Base-by-base conservation (phyloP, 1,140 invertebrate genomes). In the Oryzaephilus surinamensis region DNA sequence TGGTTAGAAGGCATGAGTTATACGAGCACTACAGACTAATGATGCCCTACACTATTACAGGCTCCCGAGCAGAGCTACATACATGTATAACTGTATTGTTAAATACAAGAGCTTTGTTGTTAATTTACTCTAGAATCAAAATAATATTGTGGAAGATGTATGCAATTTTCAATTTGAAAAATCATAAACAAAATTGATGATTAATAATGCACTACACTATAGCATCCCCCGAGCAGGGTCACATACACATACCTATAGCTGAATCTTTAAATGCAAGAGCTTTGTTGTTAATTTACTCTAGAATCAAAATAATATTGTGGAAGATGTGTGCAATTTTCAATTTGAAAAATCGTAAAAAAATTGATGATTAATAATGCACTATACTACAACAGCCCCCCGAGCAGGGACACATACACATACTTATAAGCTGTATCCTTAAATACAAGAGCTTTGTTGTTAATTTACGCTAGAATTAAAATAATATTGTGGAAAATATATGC, bases 1-100 rank as follows among this genome's bases (percentile, higher is more conserved):
- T 46, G 51, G 53, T 51, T 52, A 27, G 37, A 28, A 38, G 48
- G 48, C 38, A 45, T 54, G 52, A 54, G 45, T 52, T 54, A 54
- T 40, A 34, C 31, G 15, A 36, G 44, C 48, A 43, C 41, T 46
- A 44, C 48, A 50, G 48, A 50, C 48, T 50, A 50, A 50, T 50
- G 44, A 51, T 51, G 48, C 51, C 48, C 46, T 44, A n/a, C n/a
- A n/a, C n/a, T n/a, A n/a, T n/a, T n/a, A 19, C 41, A 45, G 43
- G 13, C 20, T 26, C n/a, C 26, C 36, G n/a, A 30, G 30, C 23
- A 38, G 30, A 24, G 15, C 34, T 32, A 50, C 41, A 38, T 40
- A 38, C n/a, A n/a, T n/a, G n/a, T n/a, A n/a, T 37, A 41, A 45
- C 18, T 19, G 35, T 41, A 32, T 38, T 32, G 45, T 46, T 46